phyloP scores from a whole-genome alignment of 2,888 invertebrate genomes.

The Bedellia somnulentella region DNA sequence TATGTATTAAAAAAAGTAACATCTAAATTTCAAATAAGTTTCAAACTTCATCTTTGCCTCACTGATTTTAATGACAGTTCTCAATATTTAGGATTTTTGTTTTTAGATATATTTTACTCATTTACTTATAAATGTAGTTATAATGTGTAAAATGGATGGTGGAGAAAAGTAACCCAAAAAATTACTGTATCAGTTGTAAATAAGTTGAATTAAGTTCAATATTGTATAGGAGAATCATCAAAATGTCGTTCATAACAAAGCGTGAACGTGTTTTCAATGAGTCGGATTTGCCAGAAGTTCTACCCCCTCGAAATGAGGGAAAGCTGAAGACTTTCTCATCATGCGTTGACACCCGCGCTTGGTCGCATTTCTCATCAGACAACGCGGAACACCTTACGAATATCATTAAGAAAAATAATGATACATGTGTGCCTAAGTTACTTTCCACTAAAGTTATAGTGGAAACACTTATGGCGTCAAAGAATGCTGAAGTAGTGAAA shows the following conservation, averaged over 20 bases:
- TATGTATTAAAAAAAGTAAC: too few species aligned
- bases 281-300: conserved; percentile 38
- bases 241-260: conserved; percentile 55
- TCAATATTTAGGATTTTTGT: conserved; percentile 31
- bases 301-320: conserved; percentile 52
- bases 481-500: conserved; percentile 51
- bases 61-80: conserved; percentile 42
- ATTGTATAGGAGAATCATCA: too few species aligned
- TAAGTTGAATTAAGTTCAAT: too few species aligned
- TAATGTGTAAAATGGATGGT: conserved; percentile 39
- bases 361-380: conserved; percentile 58
- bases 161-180: conserved; percentile 16
- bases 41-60: too few species aligned
- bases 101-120: conserved; percentile 17
- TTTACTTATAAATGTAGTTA: conserved; percentile 26
- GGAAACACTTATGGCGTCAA: conserved; percentile 40
- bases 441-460: conserved; percentile 44
- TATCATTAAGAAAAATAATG: conserved; percentile 46
- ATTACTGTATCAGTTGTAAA: neutral
- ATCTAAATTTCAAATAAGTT: too few species aligned
- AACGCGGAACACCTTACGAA: conserved; percentile 61
- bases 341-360: conserved; percentile 59
- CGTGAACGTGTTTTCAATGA: conserved; percentile 49
- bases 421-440: conserved; percentile 32
- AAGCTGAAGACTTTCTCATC: conserved; percentile 59